Base-by-base conservation (phyloP, 2,888 invertebrate species). In the Leucania comma region DNA sequence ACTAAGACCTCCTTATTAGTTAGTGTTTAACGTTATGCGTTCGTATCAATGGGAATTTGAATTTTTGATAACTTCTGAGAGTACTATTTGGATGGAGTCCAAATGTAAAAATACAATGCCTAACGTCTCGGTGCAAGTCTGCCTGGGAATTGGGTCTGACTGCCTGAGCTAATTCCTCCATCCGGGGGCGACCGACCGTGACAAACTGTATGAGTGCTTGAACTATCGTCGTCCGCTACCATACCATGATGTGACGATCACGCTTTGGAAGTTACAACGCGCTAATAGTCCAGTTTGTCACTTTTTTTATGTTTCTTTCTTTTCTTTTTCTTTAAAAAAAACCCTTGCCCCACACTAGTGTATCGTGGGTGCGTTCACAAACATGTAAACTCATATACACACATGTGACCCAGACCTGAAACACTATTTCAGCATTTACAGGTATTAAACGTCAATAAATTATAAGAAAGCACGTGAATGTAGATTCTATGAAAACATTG, bases 31-130 rank as follows among this genome's bases (percentile, higher is more conserved):
- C 58, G 63, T 58, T 73, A 73, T 75, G 59, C 70, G 38, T 58
- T 66, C 53, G 79, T 77, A 88, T 89, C 88, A 87, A 88, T 88
- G 87, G 85, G 79, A 67, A 83, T 78, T 80, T 65, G 75, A 81
- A 85, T 87, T 89, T 90, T 89, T 93, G 93, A 93, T 94, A 92
- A 90, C 84, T 42, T 83, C 80, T 82, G 78, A 75, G 93, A 92
- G 94, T 93, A 93, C 93, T 94, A 94, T 94, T 95, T 95, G 95
- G 95, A 95, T 81, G 81, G 80, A 80, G 87, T 94, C 95, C 95
- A 95, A 95, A 92, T 94, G 91, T 91, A 93, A 94, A 95, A 95
- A 95, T 95, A 95, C 94, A 94, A 93, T 93, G 90, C 92, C 91
- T 92, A 91, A 90, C 89, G 90, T 91, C 92, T 91, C 91, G 88